These are phyloP conservation scores for Galleria mellonella DNA, from an alignment of 1,140 invertebrate species.

Conservation along the genomic window DNA sequence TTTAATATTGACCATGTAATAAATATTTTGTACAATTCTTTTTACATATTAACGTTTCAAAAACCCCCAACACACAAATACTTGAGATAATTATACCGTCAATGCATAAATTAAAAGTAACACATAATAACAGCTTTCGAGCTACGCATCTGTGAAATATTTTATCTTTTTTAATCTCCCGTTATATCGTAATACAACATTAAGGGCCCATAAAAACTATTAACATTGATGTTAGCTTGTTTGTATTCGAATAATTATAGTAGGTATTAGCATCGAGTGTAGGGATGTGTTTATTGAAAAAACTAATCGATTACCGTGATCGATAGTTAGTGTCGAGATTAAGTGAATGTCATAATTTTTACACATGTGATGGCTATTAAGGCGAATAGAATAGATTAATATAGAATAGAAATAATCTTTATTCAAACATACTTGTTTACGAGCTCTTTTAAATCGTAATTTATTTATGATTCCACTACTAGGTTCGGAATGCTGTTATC, in stretches of 20 bases:
- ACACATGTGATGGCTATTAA: no score
- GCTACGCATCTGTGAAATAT: constrained; percentile 36
- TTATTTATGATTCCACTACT: no score
- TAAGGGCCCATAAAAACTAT: constrained; percentile 34
- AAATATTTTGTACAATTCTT: no score
- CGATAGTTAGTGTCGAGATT: no score
- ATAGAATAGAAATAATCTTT: no score
- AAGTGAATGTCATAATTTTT: no score
- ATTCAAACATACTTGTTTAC: no score
- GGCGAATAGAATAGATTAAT: no score
- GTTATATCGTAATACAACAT: constrained; percentile 11
- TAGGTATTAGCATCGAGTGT: constrained; percentile 5
- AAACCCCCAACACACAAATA: constrained; percentile 14
- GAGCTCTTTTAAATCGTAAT: no score
- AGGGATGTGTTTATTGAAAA: constrained; percentile 14
- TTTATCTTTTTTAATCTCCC: constrained; percentile 34
- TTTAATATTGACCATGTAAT: no score
- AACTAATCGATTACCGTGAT: constrained; percentile 4
- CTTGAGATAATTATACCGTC: constrained; percentile 29
- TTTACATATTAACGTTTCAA: no score
- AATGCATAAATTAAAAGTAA: constrained; percentile 39
- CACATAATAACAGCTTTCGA: constrained; percentile 32
- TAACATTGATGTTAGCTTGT: constrained; percentile 31
- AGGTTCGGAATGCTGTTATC: no score
- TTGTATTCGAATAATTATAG: constrained; percentile 18